A percentile compares a stretch with the other conserved stretches of the same genome.
Conservation (phyloP, 2,888 invertebrate species). For the Heliconius cydno region DNA sequence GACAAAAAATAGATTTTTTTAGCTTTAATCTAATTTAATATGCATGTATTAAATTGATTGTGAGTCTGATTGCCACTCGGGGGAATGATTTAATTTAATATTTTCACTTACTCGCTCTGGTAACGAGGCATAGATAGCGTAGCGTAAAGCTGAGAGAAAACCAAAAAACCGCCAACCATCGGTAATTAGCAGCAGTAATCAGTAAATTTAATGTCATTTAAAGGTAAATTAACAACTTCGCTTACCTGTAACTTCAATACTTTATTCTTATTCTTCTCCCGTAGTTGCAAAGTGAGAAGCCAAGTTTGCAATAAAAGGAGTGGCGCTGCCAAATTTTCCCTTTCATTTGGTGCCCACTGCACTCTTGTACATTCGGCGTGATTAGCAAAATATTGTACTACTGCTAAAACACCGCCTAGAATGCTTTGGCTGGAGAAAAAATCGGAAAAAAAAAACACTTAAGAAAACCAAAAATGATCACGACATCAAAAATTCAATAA, state of each 20-base stretch:
- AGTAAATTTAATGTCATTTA: background rate
- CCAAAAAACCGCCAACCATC: no score
- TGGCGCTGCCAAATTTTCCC: conserved; percentile 94
- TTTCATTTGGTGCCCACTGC: conserved; percentile 92
- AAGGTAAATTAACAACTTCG: background rate
- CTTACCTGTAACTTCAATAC: conserved; percentile 54
- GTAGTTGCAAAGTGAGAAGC: conserved; percentile 83
- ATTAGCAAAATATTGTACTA: conserved; percentile 90
- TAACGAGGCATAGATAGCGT: no score
- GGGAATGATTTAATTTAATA: no score
- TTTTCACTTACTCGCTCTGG: no score
- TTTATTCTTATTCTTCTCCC: conserved; percentile 55
- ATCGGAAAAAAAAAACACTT: conserved; percentile 43
- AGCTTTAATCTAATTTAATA: no score
- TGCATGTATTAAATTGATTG: no score
- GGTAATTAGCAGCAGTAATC: background rate
- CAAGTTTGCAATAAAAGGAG: conserved; percentile 89
- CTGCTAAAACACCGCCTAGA: conserved; percentile 88
- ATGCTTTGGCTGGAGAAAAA: conserved; percentile 84
- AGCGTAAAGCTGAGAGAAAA: no score
- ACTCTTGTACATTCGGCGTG: conserved; percentile 93
- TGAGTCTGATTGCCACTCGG: no score
- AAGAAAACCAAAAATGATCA: conserved; percentile 39
- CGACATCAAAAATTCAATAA: background rate
- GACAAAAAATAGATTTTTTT: no score